Conservation (phyloP, 2,797 vertebrate species). For the Enteromius trimaculatus region DNA sequence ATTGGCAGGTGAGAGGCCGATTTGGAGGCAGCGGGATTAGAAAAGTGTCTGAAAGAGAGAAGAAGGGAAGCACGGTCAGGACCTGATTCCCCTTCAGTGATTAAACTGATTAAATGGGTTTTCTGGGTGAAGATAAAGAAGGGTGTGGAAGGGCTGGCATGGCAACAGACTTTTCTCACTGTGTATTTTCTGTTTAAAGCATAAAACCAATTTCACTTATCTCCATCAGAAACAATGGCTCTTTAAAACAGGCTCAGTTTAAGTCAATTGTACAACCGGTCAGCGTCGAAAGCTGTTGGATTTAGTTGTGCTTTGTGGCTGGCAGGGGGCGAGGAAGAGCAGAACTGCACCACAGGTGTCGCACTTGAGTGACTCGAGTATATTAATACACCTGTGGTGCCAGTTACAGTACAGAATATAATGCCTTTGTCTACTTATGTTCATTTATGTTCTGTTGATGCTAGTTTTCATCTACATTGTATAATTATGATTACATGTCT, state of each 20-base stretch:
- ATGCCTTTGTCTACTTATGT: not conserved
- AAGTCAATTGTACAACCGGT: slow-evolving; percentile 24
- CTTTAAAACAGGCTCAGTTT: slow-evolving; percentile 31
- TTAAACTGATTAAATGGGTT: slow-evolving; percentile 55
- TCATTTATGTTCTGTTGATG: slow-evolving; percentile 2
- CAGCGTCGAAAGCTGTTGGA: slow-evolving; percentile 10
- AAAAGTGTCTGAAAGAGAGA: slow-evolving; percentile 38
- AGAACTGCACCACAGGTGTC: slow-evolving; percentile 11
- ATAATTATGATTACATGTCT: not conserved
- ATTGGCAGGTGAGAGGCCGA: slow-evolving; percentile 55
- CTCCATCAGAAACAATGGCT: slow-evolving; percentile 28
- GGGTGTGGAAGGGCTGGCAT: slow-evolving; percentile 30
- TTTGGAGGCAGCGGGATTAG: slow-evolving; percentile 50
- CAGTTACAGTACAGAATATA: not conserved
- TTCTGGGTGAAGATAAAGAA: slow-evolving; percentile 28
- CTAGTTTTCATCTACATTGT: not conserved
- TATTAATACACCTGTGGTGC: not conserved
- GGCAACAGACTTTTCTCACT: slow-evolving; percentile 12
- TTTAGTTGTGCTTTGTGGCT: not conserved
- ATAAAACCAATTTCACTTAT: slow-evolving; percentile 27
- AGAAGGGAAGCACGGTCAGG: slow-evolving; percentile 22
- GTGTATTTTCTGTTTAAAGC: slow-evolving; percentile 20
- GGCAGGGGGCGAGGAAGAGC: not conserved
- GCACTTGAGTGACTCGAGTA: slow-evolving; percentile 7
- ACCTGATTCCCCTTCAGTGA: slow-evolving; percentile 46